Conservation (phyloP, 2,888 invertebrate genomes). For the Amitus sp. region DNA sequence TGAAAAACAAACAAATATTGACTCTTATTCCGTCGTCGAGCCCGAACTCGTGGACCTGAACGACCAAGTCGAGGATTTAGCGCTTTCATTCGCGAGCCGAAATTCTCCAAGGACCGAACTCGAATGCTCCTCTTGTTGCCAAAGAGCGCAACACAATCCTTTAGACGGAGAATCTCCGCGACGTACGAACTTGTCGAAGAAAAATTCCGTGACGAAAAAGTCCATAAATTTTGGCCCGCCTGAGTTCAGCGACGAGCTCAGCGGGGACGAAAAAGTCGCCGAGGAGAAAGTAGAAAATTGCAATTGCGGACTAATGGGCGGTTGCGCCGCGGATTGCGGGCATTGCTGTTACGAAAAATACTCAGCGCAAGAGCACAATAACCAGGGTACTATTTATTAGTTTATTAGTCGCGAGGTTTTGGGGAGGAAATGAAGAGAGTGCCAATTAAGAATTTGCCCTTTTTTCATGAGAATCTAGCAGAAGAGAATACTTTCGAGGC, state of each 20-base stretch:
- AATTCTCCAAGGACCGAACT: neutral
- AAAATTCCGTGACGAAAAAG: neutral
- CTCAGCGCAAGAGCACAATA: neutral
- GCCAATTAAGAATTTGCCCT: neutral
- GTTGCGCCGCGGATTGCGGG: neutral
- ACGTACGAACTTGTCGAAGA: neutral
- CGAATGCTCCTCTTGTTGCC: neutral
- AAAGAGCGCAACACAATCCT: neutral
- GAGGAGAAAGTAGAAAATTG: neutral
- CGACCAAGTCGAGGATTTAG: too few relatives aligned
- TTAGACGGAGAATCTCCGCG: neutral
- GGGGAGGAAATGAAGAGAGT: neutral
- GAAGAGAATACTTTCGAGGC: conserved; percentile 2
- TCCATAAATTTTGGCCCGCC: neutral
- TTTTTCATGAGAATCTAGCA: conserved; percentile 7
- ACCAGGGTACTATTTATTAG: neutral
- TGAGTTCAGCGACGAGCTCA: neutral
- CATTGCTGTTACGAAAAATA: neutral
- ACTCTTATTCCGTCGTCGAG: too few relatives aligned
- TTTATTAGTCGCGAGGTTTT: neutral
- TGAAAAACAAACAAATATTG: neutral
- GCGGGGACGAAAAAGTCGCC: neutral
- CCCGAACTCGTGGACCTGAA: too few relatives aligned
- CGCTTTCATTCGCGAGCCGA: too few relatives aligned
- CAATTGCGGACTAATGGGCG: neutral